Percentiles rank a stretch among this genome's conserved stretches.
These are phyloP conservation scores for Laspeyria flexula DNA, from an alignment of 2,888 invertebrate genomes.

Conservation along the genomic window DNA sequence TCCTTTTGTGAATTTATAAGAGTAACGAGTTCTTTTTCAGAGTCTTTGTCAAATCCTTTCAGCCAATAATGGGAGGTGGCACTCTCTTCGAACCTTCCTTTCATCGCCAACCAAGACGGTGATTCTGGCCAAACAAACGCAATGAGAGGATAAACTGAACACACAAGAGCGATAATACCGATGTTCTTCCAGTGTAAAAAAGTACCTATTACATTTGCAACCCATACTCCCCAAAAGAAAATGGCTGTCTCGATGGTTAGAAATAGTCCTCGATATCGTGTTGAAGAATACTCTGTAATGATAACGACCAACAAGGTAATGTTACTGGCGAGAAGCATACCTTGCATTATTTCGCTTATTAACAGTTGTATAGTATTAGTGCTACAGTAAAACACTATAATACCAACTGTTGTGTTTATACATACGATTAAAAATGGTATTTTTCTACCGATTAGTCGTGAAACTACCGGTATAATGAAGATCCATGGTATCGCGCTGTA, in stretches of 20 bases:
- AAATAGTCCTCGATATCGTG: constrained; percentile 45
- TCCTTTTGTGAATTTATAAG: constrained; percentile 41
- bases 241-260: constrained; percentile 44
- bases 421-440: constrained; percentile 30
- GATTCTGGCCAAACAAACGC: constrained; percentile 40
- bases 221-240: constrained; percentile 46
- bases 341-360: constrained; percentile 47
- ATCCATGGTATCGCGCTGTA: constrained; percentile 38
- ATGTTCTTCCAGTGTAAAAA: constrained; percentile 44
- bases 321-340: constrained; percentile 33
- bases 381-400: constrained; percentile 42
- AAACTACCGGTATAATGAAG: constrained; percentile 30
- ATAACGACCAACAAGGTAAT: constrained; percentile 31
- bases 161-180: constrained; percentile 36
- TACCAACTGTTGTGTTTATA: constrained; percentile 28
- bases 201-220: constrained; percentile 47
- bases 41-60: constrained; percentile 39
- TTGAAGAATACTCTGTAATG: constrained; percentile 48
- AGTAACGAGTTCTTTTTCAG: constrained; percentile 40
- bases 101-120: constrained; percentile 49
- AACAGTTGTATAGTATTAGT: constrained; percentile 37
- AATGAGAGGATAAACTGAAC: constrained; percentile 28
- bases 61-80: constrained; percentile 42
- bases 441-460: constrained; percentile 30
- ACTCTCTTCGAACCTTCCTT: constrained; percentile 45